Conservation (phyloP, 2,113 vertebrate genomes). For the Entomyzon cyanotis region DNA sequence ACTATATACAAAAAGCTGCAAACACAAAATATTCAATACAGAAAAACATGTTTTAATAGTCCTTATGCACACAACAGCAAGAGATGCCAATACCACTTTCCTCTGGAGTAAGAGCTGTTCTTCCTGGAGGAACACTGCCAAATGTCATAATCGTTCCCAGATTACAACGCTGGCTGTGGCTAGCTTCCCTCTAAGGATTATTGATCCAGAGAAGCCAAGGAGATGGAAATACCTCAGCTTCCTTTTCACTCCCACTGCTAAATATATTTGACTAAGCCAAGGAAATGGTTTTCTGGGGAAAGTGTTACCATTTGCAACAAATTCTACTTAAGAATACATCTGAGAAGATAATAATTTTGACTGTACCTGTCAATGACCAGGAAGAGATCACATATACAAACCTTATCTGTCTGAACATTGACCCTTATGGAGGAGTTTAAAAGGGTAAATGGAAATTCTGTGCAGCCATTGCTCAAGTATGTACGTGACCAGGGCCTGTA, state of each 20-base stretch:
- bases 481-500: rapidly evolving
- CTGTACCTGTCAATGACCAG: not conserved
- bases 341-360: not conserved
- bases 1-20: not conserved
- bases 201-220: not conserved
- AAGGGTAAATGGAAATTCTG: not conserved
- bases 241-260: not conserved
- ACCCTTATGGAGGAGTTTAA: not conserved
- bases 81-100: not conserved
- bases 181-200: not conserved
- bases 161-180: not conserved
- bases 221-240: not conserved
- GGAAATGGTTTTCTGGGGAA: not conserved
- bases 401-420: not conserved
- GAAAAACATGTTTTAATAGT: not conserved
- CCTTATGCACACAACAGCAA: not conserved
- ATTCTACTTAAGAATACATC: not conserved
- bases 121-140: not conserved
- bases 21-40: not conserved
- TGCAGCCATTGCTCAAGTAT: not conserved
- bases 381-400: not conserved
- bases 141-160: not conserved
- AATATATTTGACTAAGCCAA: not conserved
- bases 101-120: not conserved
- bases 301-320: not conserved